Conservation (phyloP, 2,888 invertebrate genomes). For the Nemotelus nigrinus region DNA sequence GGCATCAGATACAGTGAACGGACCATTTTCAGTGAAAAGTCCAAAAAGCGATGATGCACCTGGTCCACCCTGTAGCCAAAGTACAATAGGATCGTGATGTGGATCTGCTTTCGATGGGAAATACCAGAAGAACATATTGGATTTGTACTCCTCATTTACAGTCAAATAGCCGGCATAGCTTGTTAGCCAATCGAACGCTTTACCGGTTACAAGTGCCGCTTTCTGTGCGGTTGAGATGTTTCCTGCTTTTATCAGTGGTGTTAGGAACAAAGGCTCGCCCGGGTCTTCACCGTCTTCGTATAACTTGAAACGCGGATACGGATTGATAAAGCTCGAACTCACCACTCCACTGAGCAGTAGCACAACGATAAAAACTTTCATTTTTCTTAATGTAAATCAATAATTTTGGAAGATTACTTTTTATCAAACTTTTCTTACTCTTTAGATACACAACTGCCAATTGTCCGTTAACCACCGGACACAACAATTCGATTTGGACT, state of each 20-base stretch:
- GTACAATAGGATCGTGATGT: conserved; percentile 74
- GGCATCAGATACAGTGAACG: conserved; percentile 67
- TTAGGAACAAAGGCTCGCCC: conserved; percentile 71
- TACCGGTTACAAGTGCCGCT: conserved; percentile 61
- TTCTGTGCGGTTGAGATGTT: conserved; percentile 63
- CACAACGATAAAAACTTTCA: conserved; percentile 6
- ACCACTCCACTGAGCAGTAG: background rate
- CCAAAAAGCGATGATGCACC: conserved; percentile 83
- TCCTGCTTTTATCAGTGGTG: conserved; percentile 60
- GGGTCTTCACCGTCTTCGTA: conserved; percentile 61
- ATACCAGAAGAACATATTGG: conserved; percentile 93
- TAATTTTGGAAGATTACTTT: no score
- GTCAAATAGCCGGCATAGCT: conserved; percentile 87
- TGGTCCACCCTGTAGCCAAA: conserved; percentile 90
- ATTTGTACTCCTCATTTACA: conserved; percentile 78
- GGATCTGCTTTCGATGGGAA: conserved; percentile 78
- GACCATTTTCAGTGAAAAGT: conserved; percentile 85
- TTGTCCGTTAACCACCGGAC: no score
- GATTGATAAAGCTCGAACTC: conserved; percentile 60
- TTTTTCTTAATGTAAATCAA: background rate
- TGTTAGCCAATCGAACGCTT: conserved; percentile 69
- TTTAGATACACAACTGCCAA: no score
- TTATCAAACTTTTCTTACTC: no score
- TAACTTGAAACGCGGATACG: conserved; percentile 60
- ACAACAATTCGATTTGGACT: no score